Percentiles rank a stretch among this genome's conserved stretches.
Evolutionary conservation across 2,113 vertebrate genomes (phyloP).

Genomic region (Myanophis thanlyinensis): DNA sequence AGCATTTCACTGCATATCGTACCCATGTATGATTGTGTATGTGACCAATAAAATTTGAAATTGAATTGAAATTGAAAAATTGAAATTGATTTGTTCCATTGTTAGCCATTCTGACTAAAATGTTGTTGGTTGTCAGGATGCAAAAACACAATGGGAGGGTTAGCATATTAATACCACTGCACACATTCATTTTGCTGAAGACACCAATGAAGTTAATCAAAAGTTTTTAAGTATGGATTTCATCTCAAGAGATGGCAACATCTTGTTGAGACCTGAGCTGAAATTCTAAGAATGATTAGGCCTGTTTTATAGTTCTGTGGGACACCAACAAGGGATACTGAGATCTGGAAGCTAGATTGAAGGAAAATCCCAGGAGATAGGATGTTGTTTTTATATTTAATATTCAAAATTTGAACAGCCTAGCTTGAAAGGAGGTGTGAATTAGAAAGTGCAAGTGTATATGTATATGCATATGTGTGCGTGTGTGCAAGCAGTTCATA

Average conservation of each 20-base stretch:
- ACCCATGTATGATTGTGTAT: too few species aligned
- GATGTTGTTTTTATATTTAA: neutral
- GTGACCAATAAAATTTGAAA: too few species aligned
- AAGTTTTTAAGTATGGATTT: neutral
- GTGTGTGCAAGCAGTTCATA: neutral
- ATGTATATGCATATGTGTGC: too few species aligned
- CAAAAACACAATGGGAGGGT: neutral
- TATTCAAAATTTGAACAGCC: neutral
- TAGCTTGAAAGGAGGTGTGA: neutral
- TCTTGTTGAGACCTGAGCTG: neutral
- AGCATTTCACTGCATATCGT: too few species aligned
- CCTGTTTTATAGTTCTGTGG: neutral
- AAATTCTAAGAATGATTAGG: neutral
- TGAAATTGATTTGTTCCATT: neutral
- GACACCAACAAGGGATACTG: neutral
- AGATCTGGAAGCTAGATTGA: neutral
- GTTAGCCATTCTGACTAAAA: neutral
- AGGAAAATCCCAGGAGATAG: neutral
- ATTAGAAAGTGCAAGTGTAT: neutral
- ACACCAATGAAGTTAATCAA: neutral
- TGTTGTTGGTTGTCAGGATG: neutral
- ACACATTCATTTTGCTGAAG: neutral
- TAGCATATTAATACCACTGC: neutral
- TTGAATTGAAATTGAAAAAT: too few species aligned
- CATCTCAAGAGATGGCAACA: neutral